Evolutionary conservation across 37 sponge, comb jelly and placozoan genomes (phyloP).

Genomic region (Chondrosia reniformis): DNA sequence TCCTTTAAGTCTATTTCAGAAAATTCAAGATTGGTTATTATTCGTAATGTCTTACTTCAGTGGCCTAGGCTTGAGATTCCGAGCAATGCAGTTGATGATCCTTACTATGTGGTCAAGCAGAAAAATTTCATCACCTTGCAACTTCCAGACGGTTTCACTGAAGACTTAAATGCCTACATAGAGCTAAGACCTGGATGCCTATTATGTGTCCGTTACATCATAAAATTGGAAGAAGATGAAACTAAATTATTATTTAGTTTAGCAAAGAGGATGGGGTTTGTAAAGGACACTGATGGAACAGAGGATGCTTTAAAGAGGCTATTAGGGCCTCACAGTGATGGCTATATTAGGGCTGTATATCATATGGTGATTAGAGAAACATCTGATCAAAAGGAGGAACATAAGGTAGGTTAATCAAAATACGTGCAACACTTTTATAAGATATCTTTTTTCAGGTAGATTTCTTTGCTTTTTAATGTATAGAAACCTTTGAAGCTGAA

Average conservation of each 20-base stretch:
- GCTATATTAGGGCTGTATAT: constrained; percentile 38
- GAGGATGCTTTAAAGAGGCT: background rate
- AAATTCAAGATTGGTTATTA: background rate
- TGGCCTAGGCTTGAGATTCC: constrained; percentile 47
- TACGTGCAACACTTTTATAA: background rate
- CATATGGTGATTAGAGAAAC: constrained; percentile 50
- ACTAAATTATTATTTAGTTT: background rate
- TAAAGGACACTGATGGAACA: background rate
- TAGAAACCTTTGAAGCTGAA: no score
- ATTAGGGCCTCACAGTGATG: background rate
- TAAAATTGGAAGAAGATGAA: background rate
- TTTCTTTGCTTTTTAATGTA: no score
- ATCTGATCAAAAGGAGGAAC: background rate
- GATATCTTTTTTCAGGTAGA: no score
- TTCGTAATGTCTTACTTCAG: background rate
- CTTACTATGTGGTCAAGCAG: constrained; percentile 13
- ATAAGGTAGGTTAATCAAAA: no score
- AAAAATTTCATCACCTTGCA: background rate
- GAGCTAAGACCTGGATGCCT: constrained; percentile 16
- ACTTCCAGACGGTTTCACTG: background rate
- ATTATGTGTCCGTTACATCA: constrained; percentile 44
- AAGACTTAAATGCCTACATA: constrained; percentile 14
- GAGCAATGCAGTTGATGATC: constrained; percentile 14
- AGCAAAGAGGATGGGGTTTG: background rate
- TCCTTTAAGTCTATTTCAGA: background rate